Evolutionary conservation across 2,113 vertebrate genomes (phyloP), one percentile per base, ranked within the genome.

Genomic region (Manacus vitellinus): DNA sequence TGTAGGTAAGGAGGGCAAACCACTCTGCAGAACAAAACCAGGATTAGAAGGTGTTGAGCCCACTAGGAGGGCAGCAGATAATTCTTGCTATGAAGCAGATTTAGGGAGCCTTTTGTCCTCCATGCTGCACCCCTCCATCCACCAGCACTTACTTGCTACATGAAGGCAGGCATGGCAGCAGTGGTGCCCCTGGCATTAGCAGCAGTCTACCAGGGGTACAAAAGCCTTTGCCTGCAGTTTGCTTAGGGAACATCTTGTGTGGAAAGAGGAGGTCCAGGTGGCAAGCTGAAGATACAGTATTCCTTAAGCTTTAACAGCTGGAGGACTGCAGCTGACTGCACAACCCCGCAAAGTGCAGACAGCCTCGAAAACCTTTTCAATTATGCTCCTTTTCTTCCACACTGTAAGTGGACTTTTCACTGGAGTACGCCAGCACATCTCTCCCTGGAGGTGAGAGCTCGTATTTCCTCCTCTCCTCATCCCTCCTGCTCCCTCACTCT

Each of bases 61-160:
- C 43, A 8, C 89, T 86, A 85, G 76, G 68, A 72, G 41, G 84
- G 46, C 88, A 92, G 78, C 1, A 10, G 37, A 68, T 94, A 85
- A 96, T 93, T 92, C 85, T 71, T 2, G 0, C 68, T 66, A 11
- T 19, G 47, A 83, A 88, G 52, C 55, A 74, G 65, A 30, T 76
- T 62, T 71, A 56, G 46, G n/a, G 59, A 90, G 28, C 35, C 43
- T 79, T 33, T 14, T 3, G 0, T 71, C 58, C 31, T 62, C 24
- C 12, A 3, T 14, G 47, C 39, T 4, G 0, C 1, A 2, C 41
- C 17, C 21, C 6, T 2, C 52, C 20, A 37, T 21, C 46, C 67
- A 51, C 37, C 56, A 67, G 27, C 24, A 41, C 14, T 21, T 35
- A 11, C 20, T 19, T 1, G 4, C 61, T 71, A 17, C n/a, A 13